A percentile compares a stretch with the other conserved stretches of the same genome.
Conservation (phyloP, 92 coral and sea anemone species). For the Isaurus tuberculatus region DNA sequence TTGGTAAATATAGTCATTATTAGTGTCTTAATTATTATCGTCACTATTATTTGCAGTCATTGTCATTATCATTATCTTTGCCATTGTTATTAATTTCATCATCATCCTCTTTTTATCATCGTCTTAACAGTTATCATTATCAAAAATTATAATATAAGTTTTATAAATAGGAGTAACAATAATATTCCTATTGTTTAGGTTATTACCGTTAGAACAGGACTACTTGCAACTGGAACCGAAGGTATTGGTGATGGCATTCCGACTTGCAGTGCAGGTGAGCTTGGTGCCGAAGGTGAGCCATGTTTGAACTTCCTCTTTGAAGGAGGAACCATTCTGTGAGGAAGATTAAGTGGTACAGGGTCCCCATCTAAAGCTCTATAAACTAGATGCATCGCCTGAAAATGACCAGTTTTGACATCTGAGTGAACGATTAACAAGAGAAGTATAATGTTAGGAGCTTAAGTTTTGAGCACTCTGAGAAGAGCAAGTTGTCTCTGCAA, state of each 20-base stretch:
- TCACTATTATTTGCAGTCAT: too few species aligned
- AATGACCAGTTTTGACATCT: too few species aligned
- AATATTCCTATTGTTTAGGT: neutral
- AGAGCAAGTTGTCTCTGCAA: too few species aligned
- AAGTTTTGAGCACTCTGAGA: too few species aligned
- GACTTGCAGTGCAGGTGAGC: conserved; percentile 81
- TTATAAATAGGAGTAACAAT: neutral
- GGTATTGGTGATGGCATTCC: conserved; percentile 60
- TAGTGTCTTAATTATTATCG: too few species aligned
- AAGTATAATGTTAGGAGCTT: too few species aligned
- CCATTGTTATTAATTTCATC: neutral
- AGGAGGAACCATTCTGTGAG: conserved; percentile 84
- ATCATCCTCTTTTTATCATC: neutral
- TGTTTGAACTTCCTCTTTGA: conserved; percentile 84
- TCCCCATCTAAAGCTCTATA: conserved; percentile 97
- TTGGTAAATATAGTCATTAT: too few species aligned
- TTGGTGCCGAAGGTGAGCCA: conserved; percentile 81
- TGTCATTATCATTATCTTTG: neutral
- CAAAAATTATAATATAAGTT: neutral
- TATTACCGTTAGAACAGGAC: conserved; percentile 42
- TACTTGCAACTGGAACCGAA: conserved; percentile 46
- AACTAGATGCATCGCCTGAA: conserved; percentile 96
- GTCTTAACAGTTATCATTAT: neutral
- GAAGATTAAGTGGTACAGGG: conserved; percentile 83
- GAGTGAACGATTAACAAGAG: too few species aligned